A percentile compares a stretch with the other conserved stretches of the same genome.
These are phyloP conservation scores for Metridium senile DNA, from an alignment of 92 coral and sea anemone species.

Conservation along the genomic window DNA sequence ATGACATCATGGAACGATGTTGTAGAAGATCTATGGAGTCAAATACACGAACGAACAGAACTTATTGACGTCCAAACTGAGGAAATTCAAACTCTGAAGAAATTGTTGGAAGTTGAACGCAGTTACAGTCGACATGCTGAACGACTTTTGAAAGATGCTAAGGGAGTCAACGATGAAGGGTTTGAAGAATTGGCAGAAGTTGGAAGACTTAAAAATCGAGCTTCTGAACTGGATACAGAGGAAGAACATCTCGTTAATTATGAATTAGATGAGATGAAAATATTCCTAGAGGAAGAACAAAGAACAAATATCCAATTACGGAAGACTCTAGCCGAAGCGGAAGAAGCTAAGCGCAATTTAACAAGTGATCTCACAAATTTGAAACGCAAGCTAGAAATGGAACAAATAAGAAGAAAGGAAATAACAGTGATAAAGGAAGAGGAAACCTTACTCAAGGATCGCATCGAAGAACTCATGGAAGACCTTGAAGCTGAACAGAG, in stretches of 20 bases:
- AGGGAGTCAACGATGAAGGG: constrained; percentile 29
- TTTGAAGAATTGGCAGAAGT: constrained; percentile 18
- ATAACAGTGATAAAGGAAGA: constrained; percentile 16
- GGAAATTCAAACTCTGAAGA: constrained; percentile 71
- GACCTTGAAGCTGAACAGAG: constrained; percentile 47
- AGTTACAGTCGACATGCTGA: constrained; percentile 57
- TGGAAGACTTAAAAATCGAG: constrained; percentile 24
- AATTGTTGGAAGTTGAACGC: constrained; percentile 68
- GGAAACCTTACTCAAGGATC: constrained; percentile 33
- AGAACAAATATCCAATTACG: constrained; percentile 28
- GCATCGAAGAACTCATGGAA: constrained; percentile 43
- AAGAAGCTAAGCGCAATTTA: constrained; percentile 23
- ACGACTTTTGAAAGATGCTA: constrained; percentile 8
- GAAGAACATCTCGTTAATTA: constrained; percentile 43
- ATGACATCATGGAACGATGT: constrained; percentile 28
- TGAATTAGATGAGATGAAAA: constrained; percentile 53
- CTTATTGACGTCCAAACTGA: constrained; percentile 52
- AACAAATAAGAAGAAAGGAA: constrained; percentile 18
- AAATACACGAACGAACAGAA: constrained; percentile 37
- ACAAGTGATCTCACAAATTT: constrained; percentile 10
- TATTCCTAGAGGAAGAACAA: constrained; percentile 40
- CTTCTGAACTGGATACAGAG: constrained; percentile 33
- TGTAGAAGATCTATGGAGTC: constrained; percentile 39
- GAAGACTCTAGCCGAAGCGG: constrained; percentile 16
- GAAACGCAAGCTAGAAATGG: constrained; percentile 36